These are phyloP conservation scores for Calidris pygmaea DNA, from an alignment of 2,113 vertebrate species.

Conservation along the genomic window DNA sequence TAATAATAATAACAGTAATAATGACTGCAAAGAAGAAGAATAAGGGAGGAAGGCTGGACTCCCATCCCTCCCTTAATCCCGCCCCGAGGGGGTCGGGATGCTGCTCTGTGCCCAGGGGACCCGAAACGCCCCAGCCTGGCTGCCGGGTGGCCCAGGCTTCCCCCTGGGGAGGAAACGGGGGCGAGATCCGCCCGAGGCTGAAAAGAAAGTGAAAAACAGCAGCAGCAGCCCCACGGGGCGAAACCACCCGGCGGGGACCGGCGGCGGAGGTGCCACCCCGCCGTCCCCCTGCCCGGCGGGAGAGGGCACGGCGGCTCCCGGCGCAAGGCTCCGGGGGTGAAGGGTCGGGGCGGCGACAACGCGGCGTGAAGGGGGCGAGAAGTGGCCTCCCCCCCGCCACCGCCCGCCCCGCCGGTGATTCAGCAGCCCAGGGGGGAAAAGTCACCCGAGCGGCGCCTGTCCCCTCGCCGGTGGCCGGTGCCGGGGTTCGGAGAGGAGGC, in stretches of 20 bases:
- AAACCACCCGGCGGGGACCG: background rate
- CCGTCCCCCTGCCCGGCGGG: background rate
- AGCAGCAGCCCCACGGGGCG: background rate
- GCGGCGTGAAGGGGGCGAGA: background rate
- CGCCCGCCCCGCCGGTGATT: background rate
- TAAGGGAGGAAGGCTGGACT: background rate
- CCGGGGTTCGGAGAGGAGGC: background rate
- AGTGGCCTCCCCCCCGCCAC: background rate
- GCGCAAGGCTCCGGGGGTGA: background rate
- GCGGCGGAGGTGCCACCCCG: background rate
- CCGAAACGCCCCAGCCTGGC: background rate
- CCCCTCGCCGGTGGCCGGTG: background rate
- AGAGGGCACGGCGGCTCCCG: background rate
- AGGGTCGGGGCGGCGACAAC: background rate
- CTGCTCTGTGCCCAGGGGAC: background rate
- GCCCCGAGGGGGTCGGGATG: background rate
- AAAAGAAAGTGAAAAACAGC: slow-evolving; percentile 13
- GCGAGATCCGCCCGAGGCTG: background rate
- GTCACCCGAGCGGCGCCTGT: background rate
- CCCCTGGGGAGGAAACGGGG: background rate
- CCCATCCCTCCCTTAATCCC: background rate
- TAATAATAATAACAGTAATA: background rate
- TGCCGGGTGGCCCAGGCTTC: background rate
- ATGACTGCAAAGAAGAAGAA: background rate
- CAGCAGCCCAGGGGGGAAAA: background rate